A percentile compares a stretch with the other conserved stretches of the same genome.
These are phyloP conservation scores for Acrocephalus scirpaceus DNA, from an alignment of 2,797 vertebrate genomes.

Conservation along the genomic window DNA sequence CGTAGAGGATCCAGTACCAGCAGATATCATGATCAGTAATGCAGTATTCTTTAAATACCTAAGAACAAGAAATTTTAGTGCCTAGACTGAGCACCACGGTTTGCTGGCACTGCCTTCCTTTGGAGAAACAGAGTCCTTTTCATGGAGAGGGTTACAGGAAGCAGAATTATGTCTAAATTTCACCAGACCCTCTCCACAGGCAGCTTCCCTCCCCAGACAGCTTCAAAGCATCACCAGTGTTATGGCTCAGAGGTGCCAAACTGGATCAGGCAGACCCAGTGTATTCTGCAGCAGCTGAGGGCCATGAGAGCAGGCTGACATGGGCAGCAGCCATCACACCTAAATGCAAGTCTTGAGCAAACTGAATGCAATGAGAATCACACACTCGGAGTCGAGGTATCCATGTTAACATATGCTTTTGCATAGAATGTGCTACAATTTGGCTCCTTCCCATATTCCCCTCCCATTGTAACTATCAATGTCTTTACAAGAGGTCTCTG, in stretches of 20 bases:
- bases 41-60: neutral
- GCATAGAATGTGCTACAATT: neutral
- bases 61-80: neutral
- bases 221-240: neutral
- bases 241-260: neutral
- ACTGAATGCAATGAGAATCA: neutral
- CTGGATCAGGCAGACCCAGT: neutral
- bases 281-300: neutral
- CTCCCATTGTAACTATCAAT: neutral
- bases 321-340: neutral
- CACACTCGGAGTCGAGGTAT: accelerated
- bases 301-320: neutral
- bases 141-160: neutral
- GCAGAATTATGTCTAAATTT: neutral
- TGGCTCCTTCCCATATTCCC: neutral
- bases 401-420: neutral
- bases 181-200: neutral
- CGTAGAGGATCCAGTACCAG: neutral
- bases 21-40: neutral
- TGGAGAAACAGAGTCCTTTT: neutral
- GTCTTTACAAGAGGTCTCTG: neutral
- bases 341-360: neutral
- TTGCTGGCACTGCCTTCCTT: neutral
- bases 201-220: neutral
- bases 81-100: neutral